Evolutionary conservation across 2,888 invertebrate genomes (phyloP), one percentile per base, ranked within the genome.

Genomic region (Tetramorium bicarinatum): DNA sequence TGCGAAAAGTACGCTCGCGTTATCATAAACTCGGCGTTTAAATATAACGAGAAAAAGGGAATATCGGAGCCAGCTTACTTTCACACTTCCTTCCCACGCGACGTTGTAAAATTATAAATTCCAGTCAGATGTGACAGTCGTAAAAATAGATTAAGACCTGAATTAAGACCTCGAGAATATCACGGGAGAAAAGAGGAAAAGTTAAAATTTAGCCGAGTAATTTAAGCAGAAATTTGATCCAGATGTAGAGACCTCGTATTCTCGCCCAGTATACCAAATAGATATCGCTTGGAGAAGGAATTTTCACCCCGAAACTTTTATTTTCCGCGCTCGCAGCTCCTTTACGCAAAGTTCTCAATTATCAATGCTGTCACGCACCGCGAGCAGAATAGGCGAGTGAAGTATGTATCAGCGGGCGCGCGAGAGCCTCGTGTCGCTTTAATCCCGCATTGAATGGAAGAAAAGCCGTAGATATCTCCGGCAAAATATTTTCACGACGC

Each of bases 401-500:
- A 34, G 41, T 71, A 21, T 18, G 38, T 56, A 79, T 79, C 69
- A n/a, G 7, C 41, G n/a, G n/a, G 29, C 25, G 8, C 9, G 41
- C n/a, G 38, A 1, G 13, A 34, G 3, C 38, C 21, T 25, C n/a
- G 49, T 38, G 29, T 75, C 62, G 75, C 61, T 79, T 56, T 69
- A 79, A 79, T 79, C 77, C 52, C 56, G 29, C 13, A 3, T 29
- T 80, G 72, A 80, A 71, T 71, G 21, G 71, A 11, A 69, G 71
- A 34, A 38, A 25, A 47, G 56, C 56, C 18, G 56, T 47, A 18
- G 38, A 38, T 71, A 59, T 44, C 59, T 71, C 38, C 18, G 59
- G 59, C 47, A 52, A 61, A 71, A 80, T 80, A 80, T 80, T 80
- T 80, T 71, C 72, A 29, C 56, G 67, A 79, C 34, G 72, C 59